Base-by-base conservation (phyloP, 2,888 invertebrate species). In the Didymodactylos carnosus region DNA sequence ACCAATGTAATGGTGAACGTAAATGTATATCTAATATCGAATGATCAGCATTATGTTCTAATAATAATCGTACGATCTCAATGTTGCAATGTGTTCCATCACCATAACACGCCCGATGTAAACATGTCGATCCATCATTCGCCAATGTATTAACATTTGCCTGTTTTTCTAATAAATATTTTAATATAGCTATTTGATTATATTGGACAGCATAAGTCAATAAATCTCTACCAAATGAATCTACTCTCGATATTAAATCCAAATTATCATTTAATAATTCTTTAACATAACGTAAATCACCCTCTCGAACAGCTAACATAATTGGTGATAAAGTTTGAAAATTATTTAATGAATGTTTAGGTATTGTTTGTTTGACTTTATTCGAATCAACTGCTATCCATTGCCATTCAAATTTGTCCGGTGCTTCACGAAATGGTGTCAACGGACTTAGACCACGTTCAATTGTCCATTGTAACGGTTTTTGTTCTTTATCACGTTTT, bases 371-470 rank as follows among this genome's bases (percentile, higher is more conserved):
- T 19, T 70, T 46, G 23, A 73, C 71, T 73, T 73, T 73, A 49
- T 73, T 46, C 14, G 46, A 46, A 39, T 70, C 71, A 11, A 71
- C 70, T 35, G 69, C 71, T 6, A 74, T 35, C 74, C 74, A 74
- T 46, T 71, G 71, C 74, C 74, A 74, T 72, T 74, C 74, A 27
- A 74, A 74, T 72, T 74, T 74, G 39, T 74, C 74, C 8, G 74
- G 74, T 25, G 74, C 74, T 72, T 74, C 74, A 46, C 71, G 40
- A 16, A 74, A 74, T 27, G 74, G 74, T 53, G 74, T 74, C 7
- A 74, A 35, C 27, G 74, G 74, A 62, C 74, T 74, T 25, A 74
- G 16, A 19, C 71, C 51, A 39, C 71, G 74, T 35, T 74, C 74
- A 13, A 74, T 74, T 3, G 74, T 74, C 74, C 74, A 74, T 62